Evolutionary conservation across 2,797 vertebrate genomes (phyloP).

Genomic region (Morelia viridis): DNA sequence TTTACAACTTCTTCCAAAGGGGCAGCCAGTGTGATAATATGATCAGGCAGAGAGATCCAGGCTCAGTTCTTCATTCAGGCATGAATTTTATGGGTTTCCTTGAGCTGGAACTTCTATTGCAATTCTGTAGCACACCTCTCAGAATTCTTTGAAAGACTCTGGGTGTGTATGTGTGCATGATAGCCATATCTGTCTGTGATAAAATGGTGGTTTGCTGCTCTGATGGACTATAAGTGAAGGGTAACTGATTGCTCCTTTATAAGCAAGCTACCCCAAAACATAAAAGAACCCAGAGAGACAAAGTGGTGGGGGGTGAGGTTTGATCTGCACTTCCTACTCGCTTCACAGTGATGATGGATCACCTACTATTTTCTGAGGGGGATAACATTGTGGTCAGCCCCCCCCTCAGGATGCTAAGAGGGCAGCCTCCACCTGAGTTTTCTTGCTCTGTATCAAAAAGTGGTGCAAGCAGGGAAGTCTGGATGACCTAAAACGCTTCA

Average conservation of each 20-base stretch:
- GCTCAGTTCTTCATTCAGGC: neutral
- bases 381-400: neutral
- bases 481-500: neutral
- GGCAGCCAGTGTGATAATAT: neutral
- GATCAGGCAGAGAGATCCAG: neutral
- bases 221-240: neutral
- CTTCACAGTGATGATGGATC: neutral
- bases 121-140: neutral
- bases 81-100: neutral
- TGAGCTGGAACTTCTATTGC: neutral
- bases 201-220: neutral
- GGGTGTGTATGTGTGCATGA: neutral
- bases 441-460: neutral
- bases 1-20: neutral
- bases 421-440: neutral
- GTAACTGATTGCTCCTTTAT: neutral
- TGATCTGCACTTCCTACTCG: neutral
- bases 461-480: neutral
- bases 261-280: neutral
- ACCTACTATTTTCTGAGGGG: neutral
- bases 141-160: neutral
- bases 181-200: neutral
- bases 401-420: neutral
- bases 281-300: neutral
- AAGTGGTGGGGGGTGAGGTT: neutral